Evolutionary conservation across 2,888 invertebrate species (phyloP), one percentile per base, ranked within the genome.

Genomic region (Latrodectus hesperus): DNA sequence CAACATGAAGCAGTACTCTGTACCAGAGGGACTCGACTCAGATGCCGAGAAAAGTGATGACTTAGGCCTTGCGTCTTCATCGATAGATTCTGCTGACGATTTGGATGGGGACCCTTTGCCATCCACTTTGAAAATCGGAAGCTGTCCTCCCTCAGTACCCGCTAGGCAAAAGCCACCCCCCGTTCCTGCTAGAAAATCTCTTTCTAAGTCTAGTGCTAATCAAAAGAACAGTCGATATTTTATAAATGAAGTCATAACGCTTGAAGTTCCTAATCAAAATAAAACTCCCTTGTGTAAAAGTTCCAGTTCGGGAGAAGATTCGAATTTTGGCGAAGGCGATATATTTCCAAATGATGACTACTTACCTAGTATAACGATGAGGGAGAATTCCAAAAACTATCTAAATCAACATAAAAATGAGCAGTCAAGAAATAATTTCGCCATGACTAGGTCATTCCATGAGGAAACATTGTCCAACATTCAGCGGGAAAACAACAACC

Each of bases 51-150:
- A 49, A 16, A 81, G 81, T 67, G 88, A 88, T 64, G 88, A 88
- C 26, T 72, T 84, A 10, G 88, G 88, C 11, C 72, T 88, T 1
- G 88, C 88, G 14, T 88, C 88, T 4, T 88, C 88, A 12, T 88
- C 88, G 10, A 77, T 88, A 11, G 88, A 88, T 70, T 88, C 88
- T 55, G 88, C 88, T 26, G 88, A 88, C 49, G 88, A 88, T 60
- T 55, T 88, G 49, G 88, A 88, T 65, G 79, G 84, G 9, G 83
- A 84, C 26, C 88, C 88, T 14, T 65, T 80, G 14, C 88, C 88
- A 5, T 82, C 88, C 11, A 78, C 78, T 3, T 17, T 88, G n/a
- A 67, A 78, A 22, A 82, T 78, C 16, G 51, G 55, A 9, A 38
- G 38, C 38, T 38, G 38, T 38, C 82, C 82, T 12, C 84, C 88